Evolutionary conservation across 2,888 invertebrate species (phyloP), one percentile per base, ranked within the genome.

Genomic region (Stenolophus ochropezus): DNA sequence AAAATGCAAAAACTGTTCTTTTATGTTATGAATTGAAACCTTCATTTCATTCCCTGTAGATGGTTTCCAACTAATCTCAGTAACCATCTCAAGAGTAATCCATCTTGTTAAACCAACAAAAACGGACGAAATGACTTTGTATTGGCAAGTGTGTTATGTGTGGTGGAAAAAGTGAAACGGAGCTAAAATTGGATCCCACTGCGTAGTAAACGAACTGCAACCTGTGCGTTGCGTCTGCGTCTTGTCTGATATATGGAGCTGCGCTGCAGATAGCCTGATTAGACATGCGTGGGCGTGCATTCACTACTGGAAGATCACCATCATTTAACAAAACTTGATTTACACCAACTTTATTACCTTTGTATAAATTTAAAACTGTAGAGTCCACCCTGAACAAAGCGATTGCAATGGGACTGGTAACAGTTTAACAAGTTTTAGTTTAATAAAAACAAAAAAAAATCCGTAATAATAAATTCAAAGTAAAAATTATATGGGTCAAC

Each of bases 111-210:
- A 69, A 27, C 27, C 4, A 69, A 69, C 65, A 69, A 69, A 69
- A 69, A 14, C 65, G 8, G 65, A 14, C 27, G 27, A 33, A 33
- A 69, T 69, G 27, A 69, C 65, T 69, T 69, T 69, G 33, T 69
- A 69, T 69, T 69, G 27, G 8, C 65, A 33, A 27, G 16, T 6
- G 18, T 33, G 27, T 33, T 4, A 2, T 58, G 21, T 21, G 58
- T 33, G 65, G 33, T 33, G 33, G 18, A 33, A 69, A 69, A 69
- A 69, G 65, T 69, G 65, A 69, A 69, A 69, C 65, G 18, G 65
- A 33, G 33, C 33, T 69, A 69, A 69, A 69, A 69, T 69, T 69
- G 65, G 65, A 69, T 69, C 65, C 65, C 65, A 33, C 65, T 3
- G 65, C 21, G 61, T 42, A 42, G 33, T 42, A 42, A 25, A n/a